Evolutionary conservation across 2,113 vertebrate genomes (phyloP).

Genomic region (Pteropus alecto): DNA sequence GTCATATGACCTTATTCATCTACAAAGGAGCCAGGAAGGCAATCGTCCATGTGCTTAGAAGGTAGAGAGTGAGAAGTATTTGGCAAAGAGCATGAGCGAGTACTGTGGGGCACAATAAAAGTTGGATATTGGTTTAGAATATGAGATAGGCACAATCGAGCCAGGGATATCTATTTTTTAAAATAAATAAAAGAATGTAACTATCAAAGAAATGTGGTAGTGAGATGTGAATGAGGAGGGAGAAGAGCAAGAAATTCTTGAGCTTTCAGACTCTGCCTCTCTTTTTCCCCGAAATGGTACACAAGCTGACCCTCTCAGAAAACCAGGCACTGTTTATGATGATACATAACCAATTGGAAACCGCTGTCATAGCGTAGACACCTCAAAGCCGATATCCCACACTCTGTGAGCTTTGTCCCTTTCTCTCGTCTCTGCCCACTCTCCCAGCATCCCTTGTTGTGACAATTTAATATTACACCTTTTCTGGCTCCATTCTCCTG

Average conservation of each 20-base stretch:
- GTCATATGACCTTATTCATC: not conserved
- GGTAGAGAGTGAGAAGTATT: not conserved
- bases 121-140: not conserved
- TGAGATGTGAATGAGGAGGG: not conserved
- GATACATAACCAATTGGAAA: not conserved
- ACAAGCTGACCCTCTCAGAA: not conserved
- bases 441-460: not conserved
- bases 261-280: not conserved
- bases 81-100: not conserved
- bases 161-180: not conserved
- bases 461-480: not conserved
- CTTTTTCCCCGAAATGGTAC: not conserved
- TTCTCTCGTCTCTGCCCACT: not conserved
- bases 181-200: not conserved
- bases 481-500: not conserved
- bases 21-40: not conserved
- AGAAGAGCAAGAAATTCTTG: not conserved
- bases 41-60: not conserved
- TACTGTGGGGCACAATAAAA: not conserved
- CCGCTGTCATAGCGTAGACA: not conserved
- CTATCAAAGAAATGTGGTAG: not conserved
- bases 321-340: not conserved
- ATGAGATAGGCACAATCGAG: not conserved
- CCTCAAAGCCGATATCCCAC: not conserved
- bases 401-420: not conserved